Conservation (phyloP, 2,797 vertebrate genomes). For the Melanotaenia boesemani region DNA sequence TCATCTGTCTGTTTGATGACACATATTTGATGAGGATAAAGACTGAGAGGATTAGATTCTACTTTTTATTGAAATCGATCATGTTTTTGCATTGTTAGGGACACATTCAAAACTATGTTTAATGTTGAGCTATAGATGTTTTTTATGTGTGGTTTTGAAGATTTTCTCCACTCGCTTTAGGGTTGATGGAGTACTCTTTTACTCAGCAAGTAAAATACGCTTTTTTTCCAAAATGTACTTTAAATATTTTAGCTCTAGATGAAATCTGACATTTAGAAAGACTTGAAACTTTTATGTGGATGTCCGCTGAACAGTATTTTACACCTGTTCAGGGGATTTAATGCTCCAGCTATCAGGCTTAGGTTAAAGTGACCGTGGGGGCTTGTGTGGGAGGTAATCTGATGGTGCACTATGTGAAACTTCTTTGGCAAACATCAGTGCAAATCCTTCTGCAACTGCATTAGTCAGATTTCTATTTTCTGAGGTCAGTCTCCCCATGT, state of each 20-base stretch:
- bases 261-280: background rate
- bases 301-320: background rate
- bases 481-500: constrained; percentile 13
- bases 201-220: background rate
- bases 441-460: constrained; percentile 16
- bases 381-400: constrained; percentile 36
- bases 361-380: constrained; percentile 13
- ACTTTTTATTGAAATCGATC: too few relatives aligned
- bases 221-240: background rate
- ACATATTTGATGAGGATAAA: background rate
- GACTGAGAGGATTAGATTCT: background rate
- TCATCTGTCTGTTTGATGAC: background rate
- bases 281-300: background rate
- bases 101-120: too few relatives aligned
- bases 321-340: background rate
- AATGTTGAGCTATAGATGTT: too few relatives aligned
- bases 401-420: constrained; percentile 6
- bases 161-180: too few relatives aligned
- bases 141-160: too few relatives aligned
- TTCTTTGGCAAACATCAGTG: background rate
- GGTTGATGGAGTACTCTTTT: too few relatives aligned
- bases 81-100: too few relatives aligned
- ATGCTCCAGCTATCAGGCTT: constrained; percentile 1
- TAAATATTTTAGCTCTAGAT: background rate
- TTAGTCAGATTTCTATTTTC: constrained; percentile 41